phyloP scores from a whole-genome alignment of 2,888 invertebrate genomes.

The Agriopis marginaria region DNA sequence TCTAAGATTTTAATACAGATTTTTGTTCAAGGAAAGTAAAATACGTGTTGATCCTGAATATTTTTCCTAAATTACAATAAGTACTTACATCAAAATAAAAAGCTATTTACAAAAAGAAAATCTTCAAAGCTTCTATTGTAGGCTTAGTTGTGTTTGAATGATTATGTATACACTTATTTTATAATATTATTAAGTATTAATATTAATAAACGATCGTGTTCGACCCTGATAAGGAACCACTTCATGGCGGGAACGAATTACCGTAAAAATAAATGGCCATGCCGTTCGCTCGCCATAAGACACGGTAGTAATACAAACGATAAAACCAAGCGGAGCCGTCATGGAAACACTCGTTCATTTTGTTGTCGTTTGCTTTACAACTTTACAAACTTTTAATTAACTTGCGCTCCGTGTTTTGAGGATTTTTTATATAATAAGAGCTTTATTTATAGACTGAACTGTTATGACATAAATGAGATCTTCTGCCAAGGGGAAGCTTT shows the following conservation, averaged over 20 bases:
- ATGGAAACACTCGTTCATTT: slow-evolving; percentile 32
- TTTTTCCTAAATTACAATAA: background rate
- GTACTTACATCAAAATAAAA: background rate
- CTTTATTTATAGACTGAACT: slow-evolving; percentile 5
- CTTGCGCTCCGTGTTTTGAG: slow-evolving; percentile 19
- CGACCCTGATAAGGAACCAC: slow-evolving; percentile 31
- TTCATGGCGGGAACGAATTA: slow-evolving; percentile 32
- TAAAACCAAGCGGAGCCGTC: slow-evolving; percentile 33
- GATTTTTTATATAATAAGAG: slow-evolving; percentile 11
- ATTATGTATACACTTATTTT: slow-evolving; percentile 3
- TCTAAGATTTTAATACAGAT: background rate
- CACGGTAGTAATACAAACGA: slow-evolving; percentile 34
- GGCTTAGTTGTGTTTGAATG: background rate
- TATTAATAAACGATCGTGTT: slow-evolving; percentile 30
- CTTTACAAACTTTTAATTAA: slow-evolving; percentile 34
- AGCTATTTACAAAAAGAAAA: background rate
- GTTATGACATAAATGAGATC: background rate
- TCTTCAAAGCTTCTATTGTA: background rate
- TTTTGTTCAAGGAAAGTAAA: background rate
- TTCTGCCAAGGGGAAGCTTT: too few species aligned
- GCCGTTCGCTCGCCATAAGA: slow-evolving; percentile 28
- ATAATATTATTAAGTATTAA: slow-evolving; percentile 10
- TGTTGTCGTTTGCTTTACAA: slow-evolving; percentile 26
- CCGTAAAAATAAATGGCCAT: slow-evolving; percentile 33
- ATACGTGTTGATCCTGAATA: background rate